These are phyloP conservation scores for Gambusia affinis DNA, from an alignment of 2,113 vertebrate species.

Conservation along the genomic window DNA sequence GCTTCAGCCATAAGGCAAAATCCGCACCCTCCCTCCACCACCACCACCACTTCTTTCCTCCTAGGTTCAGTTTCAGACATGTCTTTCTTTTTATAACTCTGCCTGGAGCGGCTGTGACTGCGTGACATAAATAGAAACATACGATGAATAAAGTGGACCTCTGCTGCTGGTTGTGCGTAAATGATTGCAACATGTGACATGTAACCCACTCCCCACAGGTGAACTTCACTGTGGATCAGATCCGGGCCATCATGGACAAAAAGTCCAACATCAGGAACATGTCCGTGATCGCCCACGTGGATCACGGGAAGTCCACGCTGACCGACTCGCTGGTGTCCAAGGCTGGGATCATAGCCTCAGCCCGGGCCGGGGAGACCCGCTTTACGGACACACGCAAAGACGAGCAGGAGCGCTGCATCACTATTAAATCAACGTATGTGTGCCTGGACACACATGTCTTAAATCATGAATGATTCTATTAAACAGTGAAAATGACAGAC, in stretches of 20 bases:
- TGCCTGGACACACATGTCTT: neutral
- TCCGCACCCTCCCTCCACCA: slow-evolving; percentile 18
- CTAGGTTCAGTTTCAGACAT: slow-evolving; percentile 62
- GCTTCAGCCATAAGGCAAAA: slow-evolving; percentile 37
- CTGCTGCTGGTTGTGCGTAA: slow-evolving; percentile 15
- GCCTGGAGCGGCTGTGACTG: slow-evolving; percentile 21
- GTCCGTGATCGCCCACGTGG: slow-evolving; percentile 96
- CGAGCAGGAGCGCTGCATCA: slow-evolving; percentile 96
- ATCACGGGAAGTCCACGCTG: slow-evolving; percentile 94
- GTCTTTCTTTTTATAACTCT: slow-evolving; percentile 71
- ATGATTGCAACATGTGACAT: slow-evolving; percentile 7
- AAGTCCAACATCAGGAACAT: slow-evolving; percentile 99
- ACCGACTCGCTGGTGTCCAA: slow-evolving; percentile 95
- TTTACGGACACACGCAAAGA: slow-evolving; percentile 96
- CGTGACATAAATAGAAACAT: slow-evolving; percentile 29
- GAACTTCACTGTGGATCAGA: slow-evolving; percentile 99
- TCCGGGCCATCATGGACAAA: slow-evolving; percentile 98
- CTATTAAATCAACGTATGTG: slow-evolving; percentile 96
- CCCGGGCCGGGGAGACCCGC: slow-evolving; percentile 90
- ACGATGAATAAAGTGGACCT: slow-evolving; percentile 33
- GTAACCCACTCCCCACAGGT: slow-evolving; percentile 74
- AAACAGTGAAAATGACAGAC: no score
- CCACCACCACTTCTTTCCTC: slow-evolving; percentile 2
- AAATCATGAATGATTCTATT: no score
- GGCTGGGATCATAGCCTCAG: slow-evolving; percentile 92